A percentile compares a stretch with the other conserved stretches of the same genome.
Conservation (phyloP, 2,113 vertebrate genomes). For the Irena cyanogastra region DNA sequence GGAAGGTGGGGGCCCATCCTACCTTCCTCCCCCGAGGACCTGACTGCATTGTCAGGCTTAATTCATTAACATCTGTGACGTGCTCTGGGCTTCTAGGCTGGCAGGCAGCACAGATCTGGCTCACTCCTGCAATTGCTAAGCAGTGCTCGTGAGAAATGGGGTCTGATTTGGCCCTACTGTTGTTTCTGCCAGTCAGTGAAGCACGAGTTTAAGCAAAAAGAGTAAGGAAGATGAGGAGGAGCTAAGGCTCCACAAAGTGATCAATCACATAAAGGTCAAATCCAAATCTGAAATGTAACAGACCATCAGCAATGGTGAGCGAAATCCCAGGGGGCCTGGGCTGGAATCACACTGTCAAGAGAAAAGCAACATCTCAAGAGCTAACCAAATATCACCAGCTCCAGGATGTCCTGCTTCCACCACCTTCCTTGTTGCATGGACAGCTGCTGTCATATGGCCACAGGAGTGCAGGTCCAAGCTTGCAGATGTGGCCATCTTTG, state of each 20-base stretch:
- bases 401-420: neutral
- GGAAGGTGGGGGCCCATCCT: slow-evolving; percentile 36
- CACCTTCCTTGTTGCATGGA: neutral
- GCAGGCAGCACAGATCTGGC: neutral
- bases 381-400: neutral
- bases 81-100: neutral
- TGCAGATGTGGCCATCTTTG: rapidly evolving
- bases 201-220: neutral
- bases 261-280: neutral
- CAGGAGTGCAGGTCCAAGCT: neutral
- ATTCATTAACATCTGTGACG: slow-evolving; percentile 40
- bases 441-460: neutral
- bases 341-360: neutral
- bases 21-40: slow-evolving; percentile 14
- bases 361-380: neutral
- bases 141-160: neutral
- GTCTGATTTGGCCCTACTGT: neutral
- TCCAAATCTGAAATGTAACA: neutral
- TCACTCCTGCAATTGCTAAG: neutral
- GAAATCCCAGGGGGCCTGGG: neutral
- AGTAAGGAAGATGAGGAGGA: neutral
- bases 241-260: neutral
- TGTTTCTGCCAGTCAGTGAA: neutral
- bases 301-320: neutral
- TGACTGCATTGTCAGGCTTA: slow-evolving; percentile 26